Evolutionary conservation across 2,113 vertebrate species (phyloP).

Genomic region (Mungos mungo): DNA sequence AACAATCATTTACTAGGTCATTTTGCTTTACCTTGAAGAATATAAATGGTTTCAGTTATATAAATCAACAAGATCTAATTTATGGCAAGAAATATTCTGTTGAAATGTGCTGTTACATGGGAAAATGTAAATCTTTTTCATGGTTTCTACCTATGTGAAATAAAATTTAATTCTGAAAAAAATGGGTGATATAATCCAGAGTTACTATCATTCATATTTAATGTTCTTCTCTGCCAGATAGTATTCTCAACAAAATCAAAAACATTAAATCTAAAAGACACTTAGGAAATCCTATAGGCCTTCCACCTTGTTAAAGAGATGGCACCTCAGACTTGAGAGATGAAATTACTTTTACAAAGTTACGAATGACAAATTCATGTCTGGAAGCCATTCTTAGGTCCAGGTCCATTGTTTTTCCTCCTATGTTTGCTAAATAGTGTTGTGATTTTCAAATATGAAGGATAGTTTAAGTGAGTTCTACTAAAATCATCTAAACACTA

Average conservation of each 20-base stretch:
- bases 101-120: constrained; percentile 70
- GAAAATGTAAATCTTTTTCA: constrained; percentile 73
- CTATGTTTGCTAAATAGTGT: not conserved
- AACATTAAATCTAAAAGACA: constrained; percentile 5
- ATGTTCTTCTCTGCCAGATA: not conserved
- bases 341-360: not conserved
- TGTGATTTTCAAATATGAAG: not conserved
- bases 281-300: not conserved
- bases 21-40: constrained; percentile 71
- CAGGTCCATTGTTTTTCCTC: not conserved
- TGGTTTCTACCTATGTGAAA: constrained; percentile 80
- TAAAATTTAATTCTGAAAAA: constrained; percentile 80
- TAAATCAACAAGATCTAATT: constrained; percentile 71
- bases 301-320: not conserved
- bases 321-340: not conserved
- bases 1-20: constrained; percentile 72
- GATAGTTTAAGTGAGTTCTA: not conserved
- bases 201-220: not conserved
- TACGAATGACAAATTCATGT: not conserved
- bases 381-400: not conserved
- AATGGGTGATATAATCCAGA: not conserved
- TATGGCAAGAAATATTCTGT: constrained; percentile 61
- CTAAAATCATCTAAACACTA: not conserved
- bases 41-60: constrained; percentile 67
- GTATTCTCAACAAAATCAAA: not conserved